Evolutionary conservation across 2,797 vertebrate genomes (phyloP), one percentile per base, ranked within the genome.

Genomic region (Botia kubotai): DNA sequence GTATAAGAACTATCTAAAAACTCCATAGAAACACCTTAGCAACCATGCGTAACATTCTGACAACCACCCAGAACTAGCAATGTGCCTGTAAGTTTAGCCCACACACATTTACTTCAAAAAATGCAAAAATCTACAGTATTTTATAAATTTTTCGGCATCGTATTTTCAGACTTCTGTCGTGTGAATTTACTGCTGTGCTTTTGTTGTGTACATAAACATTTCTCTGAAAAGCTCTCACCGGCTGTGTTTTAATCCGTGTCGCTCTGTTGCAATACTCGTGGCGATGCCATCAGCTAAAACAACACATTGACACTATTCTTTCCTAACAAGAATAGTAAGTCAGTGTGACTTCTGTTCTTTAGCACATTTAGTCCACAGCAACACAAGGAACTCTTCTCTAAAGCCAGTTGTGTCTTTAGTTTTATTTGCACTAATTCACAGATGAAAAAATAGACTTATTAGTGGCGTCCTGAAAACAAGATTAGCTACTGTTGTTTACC

Each of bases 361-460:
- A 19, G 62, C 62, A 52, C 46, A 8, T 13, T 60, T n/a, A 10
- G 17, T 3, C 3, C 21, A 66, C 50, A 46, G 21, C 57, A 21
- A 57, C 55, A n/a, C 55, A 57, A 26, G 33, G 50, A 39, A 68
- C n/a, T 11, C 0, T 7, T 48, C 36, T 11, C 36, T 1, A 13
- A 3, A 76, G 17, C 65, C 36, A 68, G 63, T 13, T 68, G 52
- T 68, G 16, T 2, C 16, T 3, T n/a, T 26, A 79, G 53, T 36
- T 79, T 0, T 53, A 2, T 72, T 2, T 36, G 19, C 14, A 19
- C 16, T 11, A n/a, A 67, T 26, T n/a, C 3, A 16, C 26, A 13
- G 26, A 69, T 23, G 58, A 72, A 65, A 48, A 55, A 66, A 29
- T 6, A 0, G 3, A 6, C 33, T 79, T 79, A 79, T 79, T 69